phyloP scores from a whole-genome alignment of 2,888 invertebrate genomes.

The Choreutis nemorana region DNA sequence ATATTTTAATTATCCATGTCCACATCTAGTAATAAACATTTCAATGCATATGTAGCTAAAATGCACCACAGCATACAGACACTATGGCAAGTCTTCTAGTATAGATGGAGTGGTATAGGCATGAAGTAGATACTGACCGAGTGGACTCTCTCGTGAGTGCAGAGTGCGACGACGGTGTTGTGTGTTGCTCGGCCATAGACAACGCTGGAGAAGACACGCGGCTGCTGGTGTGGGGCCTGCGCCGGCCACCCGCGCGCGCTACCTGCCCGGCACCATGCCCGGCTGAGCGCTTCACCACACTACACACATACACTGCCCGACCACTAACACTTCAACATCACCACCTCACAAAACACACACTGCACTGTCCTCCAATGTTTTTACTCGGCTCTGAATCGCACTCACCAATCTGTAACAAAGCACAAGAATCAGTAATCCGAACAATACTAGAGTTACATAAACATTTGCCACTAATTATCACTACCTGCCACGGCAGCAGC shows the following conservation, averaged over 20 bases:
- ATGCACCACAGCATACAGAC: too few relatives aligned
- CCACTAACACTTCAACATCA: constrained; percentile 7
- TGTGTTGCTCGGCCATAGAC: constrained; percentile 93
- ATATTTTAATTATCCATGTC: too few relatives aligned
- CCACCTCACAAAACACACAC: constrained; percentile 24
- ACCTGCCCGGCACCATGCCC: constrained; percentile 66
- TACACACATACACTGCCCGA: constrained; percentile 42
- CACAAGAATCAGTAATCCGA: constrained; percentile 42
- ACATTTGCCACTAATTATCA: constrained; percentile 45
- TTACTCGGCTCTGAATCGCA: constrained; percentile 27
- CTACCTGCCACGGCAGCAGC: constrained; percentile 33
- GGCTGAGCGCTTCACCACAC: constrained; percentile 48
- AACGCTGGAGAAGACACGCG: constrained; percentile 77
- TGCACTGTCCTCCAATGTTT: constrained; percentile 21
- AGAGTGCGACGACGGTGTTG: constrained; percentile 76
- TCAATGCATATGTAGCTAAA: too few relatives aligned
- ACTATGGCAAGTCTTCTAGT: too few relatives aligned
- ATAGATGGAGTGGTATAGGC: constrained; percentile 4
- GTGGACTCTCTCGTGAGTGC: constrained; percentile 75
- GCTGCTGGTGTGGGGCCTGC: constrained; percentile 64
- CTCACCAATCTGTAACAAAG: constrained; percentile 55
- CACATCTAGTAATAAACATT: too few relatives aligned
- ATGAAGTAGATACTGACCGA: constrained; percentile 34
- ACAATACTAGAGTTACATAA: constrained; percentile 61
- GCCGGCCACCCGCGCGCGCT: constrained; percentile 66